Conservation (phyloP, 2,888 invertebrate species). For the Unio pictorum region DNA sequence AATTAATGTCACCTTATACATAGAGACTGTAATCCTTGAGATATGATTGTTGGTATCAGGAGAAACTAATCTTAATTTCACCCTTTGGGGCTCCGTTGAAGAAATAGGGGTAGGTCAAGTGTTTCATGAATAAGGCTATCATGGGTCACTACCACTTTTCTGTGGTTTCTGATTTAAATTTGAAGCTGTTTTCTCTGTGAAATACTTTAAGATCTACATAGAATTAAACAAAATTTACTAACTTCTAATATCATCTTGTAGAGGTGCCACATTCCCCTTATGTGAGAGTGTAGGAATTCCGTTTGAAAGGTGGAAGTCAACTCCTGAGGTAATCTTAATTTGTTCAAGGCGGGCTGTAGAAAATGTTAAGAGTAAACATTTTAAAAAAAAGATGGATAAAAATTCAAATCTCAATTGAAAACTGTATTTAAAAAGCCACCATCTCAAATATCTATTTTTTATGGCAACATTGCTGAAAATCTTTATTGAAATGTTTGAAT, state of each 20-base stretch:
- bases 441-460: not conserved
- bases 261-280: constrained; percentile 48
- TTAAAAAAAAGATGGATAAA: not conserved
- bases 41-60: too few relatives aligned
- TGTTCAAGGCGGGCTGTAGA: constrained; percentile 59
- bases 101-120: too few relatives aligned
- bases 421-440: not conserved
- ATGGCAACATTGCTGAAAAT: too few relatives aligned
- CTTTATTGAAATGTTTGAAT: too few relatives aligned
- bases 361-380: constrained; percentile 2
- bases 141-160: too few relatives aligned
- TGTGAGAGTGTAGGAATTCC: constrained; percentile 58
- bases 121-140: too few relatives aligned
- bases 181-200: too few relatives aligned
- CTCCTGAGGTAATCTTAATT: constrained; percentile 54
- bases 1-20: too few relatives aligned
- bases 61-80: too few relatives aligned
- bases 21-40: too few relatives aligned
- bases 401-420: not conserved
- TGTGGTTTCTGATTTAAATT: not conserved
- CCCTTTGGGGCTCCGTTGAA: too few relatives aligned
- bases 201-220: too few relatives aligned
- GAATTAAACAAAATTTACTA: constrained; percentile 1
- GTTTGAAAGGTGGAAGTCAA: constrained; percentile 49
- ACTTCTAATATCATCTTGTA: constrained; percentile 46